Conservation (phyloP, 2,888 invertebrate genomes). For the Cyaniris semiargus region DNA sequence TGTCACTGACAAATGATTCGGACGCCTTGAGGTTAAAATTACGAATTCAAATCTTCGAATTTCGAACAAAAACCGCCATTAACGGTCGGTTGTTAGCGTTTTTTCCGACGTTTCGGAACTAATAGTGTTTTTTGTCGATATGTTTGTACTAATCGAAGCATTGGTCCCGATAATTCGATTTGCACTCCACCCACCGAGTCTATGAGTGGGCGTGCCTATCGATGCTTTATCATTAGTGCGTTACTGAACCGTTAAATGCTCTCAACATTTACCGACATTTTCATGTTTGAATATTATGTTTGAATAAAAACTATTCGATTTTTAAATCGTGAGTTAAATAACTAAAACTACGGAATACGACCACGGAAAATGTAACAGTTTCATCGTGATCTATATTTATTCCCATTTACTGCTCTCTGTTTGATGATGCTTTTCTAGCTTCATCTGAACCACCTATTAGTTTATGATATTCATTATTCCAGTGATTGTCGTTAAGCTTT, state of each 20-base stretch:
- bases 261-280: conserved; percentile 13
- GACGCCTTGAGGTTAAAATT: conserved; percentile 79
- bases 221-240: conserved; percentile 55
- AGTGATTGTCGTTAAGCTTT: neutral
- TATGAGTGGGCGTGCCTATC: conserved; percentile 73
- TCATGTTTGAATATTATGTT: neutral
- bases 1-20: conserved; percentile 81
- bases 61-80: conserved; percentile 79
- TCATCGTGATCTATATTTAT: neutral
- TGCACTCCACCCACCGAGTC: conserved; percentile 69
- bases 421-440: neutral
- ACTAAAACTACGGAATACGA: neutral
- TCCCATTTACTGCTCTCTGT: neutral
- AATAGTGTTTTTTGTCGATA: conserved; percentile 78
- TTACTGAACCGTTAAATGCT: conserved; percentile 21
- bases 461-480: neutral
- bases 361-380: neutral
- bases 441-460: conserved; percentile 27
- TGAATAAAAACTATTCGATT: neutral
- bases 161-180: conserved; percentile 76
- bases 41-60: conserved; percentile 79
- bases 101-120: conserved; percentile 77
- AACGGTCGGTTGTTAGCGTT: conserved; percentile 73
- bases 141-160: conserved; percentile 74
- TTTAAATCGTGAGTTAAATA: neutral